phyloP scores from a whole-genome alignment of 1,140 invertebrate species.

The Penaeus vannamei region DNA sequence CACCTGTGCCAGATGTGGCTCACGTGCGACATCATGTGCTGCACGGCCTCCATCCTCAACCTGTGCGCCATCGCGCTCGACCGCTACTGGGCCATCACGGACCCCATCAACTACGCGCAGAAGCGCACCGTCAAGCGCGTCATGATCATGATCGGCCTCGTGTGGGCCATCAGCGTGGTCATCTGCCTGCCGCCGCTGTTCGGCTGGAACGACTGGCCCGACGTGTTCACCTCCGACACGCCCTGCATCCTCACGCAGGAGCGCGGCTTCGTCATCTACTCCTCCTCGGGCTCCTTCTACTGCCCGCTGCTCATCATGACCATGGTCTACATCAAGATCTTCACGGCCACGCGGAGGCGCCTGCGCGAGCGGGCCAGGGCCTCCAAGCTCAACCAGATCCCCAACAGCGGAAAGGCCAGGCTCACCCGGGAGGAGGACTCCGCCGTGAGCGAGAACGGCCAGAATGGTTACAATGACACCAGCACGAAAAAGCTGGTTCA shows the following conservation, averaged over 20 bases:
- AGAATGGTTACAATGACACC: slow-evolving; percentile 57
- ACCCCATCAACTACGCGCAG: slow-evolving; percentile 97
- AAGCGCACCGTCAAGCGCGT: slow-evolving; percentile 93
- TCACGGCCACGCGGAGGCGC: slow-evolving; percentile 86
- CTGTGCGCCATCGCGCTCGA: slow-evolving; percentile 97
- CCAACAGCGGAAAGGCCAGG: slow-evolving; percentile 34
- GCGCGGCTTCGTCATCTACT: slow-evolving; percentile 93
- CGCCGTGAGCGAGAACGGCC: slow-evolving; percentile 61
- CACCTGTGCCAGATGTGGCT: slow-evolving; percentile 96
- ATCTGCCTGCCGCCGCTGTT: slow-evolving; percentile 96
- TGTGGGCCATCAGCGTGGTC: slow-evolving; percentile 84
- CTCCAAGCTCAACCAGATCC: slow-evolving; percentile 45
- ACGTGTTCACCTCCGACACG: slow-evolving; percentile 80
- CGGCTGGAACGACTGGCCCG: slow-evolving; percentile 98
- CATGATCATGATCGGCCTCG: slow-evolving; percentile 88
- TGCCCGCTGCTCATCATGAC: slow-evolving; percentile 95
- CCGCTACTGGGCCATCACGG: slow-evolving; percentile 96
- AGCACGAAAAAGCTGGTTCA: slow-evolving; percentile 52
- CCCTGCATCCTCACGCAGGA: slow-evolving; percentile 87
- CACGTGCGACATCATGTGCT: slow-evolving; percentile 96
- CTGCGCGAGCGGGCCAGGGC: slow-evolving; percentile 79
- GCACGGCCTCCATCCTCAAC: slow-evolving; percentile 97
- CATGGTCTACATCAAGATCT: slow-evolving; percentile 95
- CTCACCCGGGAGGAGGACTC: slow-evolving; percentile 46
- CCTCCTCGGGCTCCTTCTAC: slow-evolving; percentile 94